Percentiles rank a stretch among this genome's conserved stretches.
Evolutionary conservation across 2,113 vertebrate species (phyloP).

Genomic region (Aspidoscelis tigris): DNA sequence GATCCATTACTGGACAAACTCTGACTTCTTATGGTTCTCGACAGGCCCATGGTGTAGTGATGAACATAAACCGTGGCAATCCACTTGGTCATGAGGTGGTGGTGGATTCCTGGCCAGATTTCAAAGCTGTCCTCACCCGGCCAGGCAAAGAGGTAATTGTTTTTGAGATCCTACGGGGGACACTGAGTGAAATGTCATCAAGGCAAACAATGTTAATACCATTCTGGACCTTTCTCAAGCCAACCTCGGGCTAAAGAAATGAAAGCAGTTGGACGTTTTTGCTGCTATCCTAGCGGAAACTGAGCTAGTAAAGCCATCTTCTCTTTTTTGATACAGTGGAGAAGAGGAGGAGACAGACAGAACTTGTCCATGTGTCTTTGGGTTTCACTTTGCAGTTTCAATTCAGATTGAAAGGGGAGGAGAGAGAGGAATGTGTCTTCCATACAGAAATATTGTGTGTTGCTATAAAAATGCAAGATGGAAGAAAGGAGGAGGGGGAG

Average conservation of each 20-base stretch:
- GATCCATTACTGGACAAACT: not conserved
- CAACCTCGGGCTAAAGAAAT: not conserved
- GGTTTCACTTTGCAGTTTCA: too few relatives aligned
- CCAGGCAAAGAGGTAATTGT: slow-evolving; percentile 45
- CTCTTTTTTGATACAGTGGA: too few relatives aligned
- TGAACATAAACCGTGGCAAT: slow-evolving; percentile 42
- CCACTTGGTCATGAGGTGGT: slow-evolving; percentile 6
- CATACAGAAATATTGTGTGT: too few relatives aligned
- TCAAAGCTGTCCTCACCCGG: slow-evolving; percentile 31
- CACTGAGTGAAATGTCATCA: not conserved
- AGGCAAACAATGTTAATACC: too few relatives aligned
- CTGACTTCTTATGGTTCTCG: not conserved
- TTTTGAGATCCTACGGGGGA: not conserved
- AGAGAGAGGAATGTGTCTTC: too few relatives aligned
- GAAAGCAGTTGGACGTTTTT: not conserved
- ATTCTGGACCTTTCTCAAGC: not conserved
- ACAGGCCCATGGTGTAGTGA: slow-evolving; percentile 51
- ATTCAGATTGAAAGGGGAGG: too few relatives aligned
- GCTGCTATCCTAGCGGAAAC: not conserved
- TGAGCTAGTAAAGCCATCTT: not conserved
- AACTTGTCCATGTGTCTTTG: too few relatives aligned
- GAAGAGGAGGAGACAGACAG: too few relatives aligned
- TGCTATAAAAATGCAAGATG: too few relatives aligned
- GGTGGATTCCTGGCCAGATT: slow-evolving; percentile 60
- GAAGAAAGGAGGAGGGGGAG: too few relatives aligned